A percentile compares a stretch with the other conserved stretches of the same genome.
Conservation (phyloP, 2,888 invertebrate species). For the Apantesis nais region DNA sequence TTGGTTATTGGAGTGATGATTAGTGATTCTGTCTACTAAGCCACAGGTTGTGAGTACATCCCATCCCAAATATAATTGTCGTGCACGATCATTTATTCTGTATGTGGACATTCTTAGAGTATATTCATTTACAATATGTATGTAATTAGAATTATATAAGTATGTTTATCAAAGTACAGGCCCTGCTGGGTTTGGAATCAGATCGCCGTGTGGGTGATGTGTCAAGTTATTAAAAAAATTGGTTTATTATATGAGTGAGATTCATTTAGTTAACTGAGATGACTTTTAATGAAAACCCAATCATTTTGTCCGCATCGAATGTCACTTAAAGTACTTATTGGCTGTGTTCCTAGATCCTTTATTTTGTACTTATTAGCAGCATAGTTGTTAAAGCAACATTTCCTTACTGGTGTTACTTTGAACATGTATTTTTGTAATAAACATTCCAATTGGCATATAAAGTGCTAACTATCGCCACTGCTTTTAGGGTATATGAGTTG, state of each 20-base stretch:
- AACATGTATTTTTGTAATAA: background rate
- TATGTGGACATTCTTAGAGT: background rate
- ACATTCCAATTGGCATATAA: background rate
- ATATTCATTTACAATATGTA: background rate
- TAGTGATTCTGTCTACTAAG: background rate
- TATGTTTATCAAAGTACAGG: background rate
- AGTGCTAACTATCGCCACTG: background rate
- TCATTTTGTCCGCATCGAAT: background rate
- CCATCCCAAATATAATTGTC: background rate
- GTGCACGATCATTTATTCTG: background rate
- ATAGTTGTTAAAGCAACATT: conserved; percentile 10
- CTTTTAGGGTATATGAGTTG: background rate
- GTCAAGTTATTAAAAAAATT: background rate
- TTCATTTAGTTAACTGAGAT: background rate
- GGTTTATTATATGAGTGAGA: background rate
- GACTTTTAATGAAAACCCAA: background rate
- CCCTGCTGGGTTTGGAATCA: background rate
- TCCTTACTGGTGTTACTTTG: background rate
- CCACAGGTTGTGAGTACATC: background rate
- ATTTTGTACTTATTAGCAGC: conserved; percentile 2
- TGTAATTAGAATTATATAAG: background rate
- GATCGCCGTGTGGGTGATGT: background rate
- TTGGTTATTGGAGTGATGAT: background rate
- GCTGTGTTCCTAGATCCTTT: conserved; percentile 7
- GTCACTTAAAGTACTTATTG: background rate